A percentile compares a stretch with the other conserved stretches of the same genome.
Evolutionary conservation across 2,113 vertebrate species (phyloP).

Genomic region (Gymnogyps californianus): DNA sequence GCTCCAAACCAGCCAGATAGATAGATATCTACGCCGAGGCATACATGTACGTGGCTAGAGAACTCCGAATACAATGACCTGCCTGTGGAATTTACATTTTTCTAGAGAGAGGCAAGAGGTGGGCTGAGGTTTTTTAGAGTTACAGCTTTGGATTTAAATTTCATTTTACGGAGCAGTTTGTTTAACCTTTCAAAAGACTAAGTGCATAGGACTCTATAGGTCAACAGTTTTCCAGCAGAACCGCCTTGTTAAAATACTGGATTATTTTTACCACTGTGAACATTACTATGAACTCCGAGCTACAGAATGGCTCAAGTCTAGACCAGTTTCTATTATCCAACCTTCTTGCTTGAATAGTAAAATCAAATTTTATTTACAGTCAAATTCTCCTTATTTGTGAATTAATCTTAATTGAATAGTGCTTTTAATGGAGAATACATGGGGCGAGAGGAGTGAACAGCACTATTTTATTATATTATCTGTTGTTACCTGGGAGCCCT

Average conservation of each 20-base stretch:
- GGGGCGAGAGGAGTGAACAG: neutral
- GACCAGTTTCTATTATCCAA: neutral
- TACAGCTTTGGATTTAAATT: neutral
- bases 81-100: neutral
- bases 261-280: neutral
- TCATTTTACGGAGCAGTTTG: neutral
- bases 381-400: neutral
- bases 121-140: neutral
- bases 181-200: neutral
- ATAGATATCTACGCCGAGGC: neutral
- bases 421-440: neutral
- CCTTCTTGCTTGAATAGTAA: neutral
- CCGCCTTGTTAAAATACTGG: neutral
- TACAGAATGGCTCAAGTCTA: neutral
- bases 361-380: neutral
- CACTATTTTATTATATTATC: neutral
- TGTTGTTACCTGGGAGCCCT: neutral
- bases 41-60: neutral
- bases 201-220: neutral
- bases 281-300: neutral
- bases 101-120: neutral
- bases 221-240: neutral
- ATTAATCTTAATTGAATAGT: neutral
- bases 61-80: neutral
- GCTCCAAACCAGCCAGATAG: neutral